Evolutionary conservation across 2,113 vertebrate genomes (phyloP), one percentile per base, ranked within the genome.

Genomic region (Gasterosteus nipponicus): DNA sequence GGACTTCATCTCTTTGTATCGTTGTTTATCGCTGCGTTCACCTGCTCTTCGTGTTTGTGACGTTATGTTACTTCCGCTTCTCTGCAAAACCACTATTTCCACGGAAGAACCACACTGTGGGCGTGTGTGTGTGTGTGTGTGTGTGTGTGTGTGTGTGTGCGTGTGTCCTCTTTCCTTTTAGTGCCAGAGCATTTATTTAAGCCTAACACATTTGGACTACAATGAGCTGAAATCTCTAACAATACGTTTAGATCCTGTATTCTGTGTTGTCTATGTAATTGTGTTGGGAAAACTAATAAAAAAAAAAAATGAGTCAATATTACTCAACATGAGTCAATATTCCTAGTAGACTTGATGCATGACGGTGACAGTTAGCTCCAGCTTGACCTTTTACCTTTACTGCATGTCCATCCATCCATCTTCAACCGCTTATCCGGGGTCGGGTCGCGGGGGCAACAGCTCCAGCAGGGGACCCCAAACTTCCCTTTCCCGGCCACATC

Each of bases 51-150:
- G 19, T 7, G 1, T 10, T 0, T 0, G 11, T 54, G n/a, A 38
- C 3, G 15, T 19, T 29, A 16, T 5, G 39, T 4, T 54, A 82
- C 62, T 82, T 78, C 79, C 83, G 47, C n/a, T 69, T 29, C 10
- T 18, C 39, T 60, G 56, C 2, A 22, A 57, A 42, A 6, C 15
- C 15, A 11, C 31, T n/a, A 11, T 71, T 81, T 80, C 53, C 70
- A 68, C 60, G 64, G 18, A 78, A 78, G 15, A 3, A 42, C 12
- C 8, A 54, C 1, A 26, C 22, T 26, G 22, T 26, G 22, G 22
- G 22, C 22, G 22, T 26, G 22, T 26, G 22, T 26, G 22, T 26
- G 22, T 26, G 22, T 26, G 22, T 26, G 22, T 26, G 22, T 75
- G 39, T 51, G 7, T 14, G 14, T 39, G 26, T 3, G n/a, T 26